Percentiles rank a stretch among this genome's conserved stretches.
Conservation (phyloP, 2,888 invertebrate genomes). For the Sceliomorpha sp. region DNA sequence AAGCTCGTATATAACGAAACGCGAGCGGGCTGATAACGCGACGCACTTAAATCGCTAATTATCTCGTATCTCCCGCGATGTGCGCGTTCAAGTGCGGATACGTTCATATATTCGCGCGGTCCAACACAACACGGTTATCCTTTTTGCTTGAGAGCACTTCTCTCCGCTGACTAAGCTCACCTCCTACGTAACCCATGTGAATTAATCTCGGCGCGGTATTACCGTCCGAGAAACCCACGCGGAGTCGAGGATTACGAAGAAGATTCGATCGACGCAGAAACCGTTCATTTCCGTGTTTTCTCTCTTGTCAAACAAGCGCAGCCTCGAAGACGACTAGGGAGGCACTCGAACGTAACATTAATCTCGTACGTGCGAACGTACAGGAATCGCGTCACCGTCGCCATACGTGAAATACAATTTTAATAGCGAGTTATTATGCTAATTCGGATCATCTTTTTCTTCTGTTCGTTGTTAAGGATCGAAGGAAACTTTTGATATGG, state of each 20-base stretch:
- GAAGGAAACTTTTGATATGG: too few species aligned
- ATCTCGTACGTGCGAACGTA: constrained; percentile 20
- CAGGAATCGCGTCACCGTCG: constrained; percentile 32
- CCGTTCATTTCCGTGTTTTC: constrained; percentile 58
- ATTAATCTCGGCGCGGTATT: constrained; percentile 54
- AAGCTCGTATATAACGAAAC: constrained; percentile 41
- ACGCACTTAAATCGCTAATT: constrained; percentile 44
- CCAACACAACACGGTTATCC: not conserved
- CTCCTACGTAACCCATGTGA: constrained; percentile 66
- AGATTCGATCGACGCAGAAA: constrained; percentile 55
- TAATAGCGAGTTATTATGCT: not conserved
- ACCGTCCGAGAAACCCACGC: constrained; percentile 51
- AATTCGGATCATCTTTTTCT: not conserved
- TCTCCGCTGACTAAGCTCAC: constrained; percentile 51
- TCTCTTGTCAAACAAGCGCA: constrained; percentile 53
- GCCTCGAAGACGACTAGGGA: constrained; percentile 40
- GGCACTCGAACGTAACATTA: constrained; percentile 37
- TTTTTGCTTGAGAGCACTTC: constrained; percentile 5
- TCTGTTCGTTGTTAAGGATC: too few species aligned
- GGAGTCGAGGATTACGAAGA: constrained; percentile 48
- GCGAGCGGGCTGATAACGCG: constrained; percentile 39
- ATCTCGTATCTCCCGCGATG: constrained; percentile 25
- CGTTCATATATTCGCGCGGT: constrained; percentile 6
- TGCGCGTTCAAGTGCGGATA: constrained; percentile 3
- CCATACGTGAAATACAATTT: constrained; percentile 8